Base-by-base conservation (phyloP, 2,888 invertebrate genomes). In the Oligia fasciuncula region DNA sequence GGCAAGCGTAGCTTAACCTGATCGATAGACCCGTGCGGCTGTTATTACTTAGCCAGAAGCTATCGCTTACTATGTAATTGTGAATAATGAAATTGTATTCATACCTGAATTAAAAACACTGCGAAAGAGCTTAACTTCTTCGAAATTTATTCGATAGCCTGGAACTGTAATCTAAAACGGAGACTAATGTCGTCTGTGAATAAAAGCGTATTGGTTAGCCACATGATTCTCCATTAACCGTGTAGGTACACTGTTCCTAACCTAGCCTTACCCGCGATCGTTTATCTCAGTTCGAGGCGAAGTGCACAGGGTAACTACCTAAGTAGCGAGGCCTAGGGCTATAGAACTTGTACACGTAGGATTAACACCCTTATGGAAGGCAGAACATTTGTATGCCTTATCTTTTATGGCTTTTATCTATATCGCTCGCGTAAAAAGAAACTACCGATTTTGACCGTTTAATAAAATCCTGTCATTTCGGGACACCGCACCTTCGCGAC, bases 271-370 rank as follows among this genome's bases (percentile, higher is more conserved):
- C 77, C 83, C 65, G 76, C 77, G 67, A 77, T 86, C 80, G 83
- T 85, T 85, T 85, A 80, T 83, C 86, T 73, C 62, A 77, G 80
- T 85, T 80, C n/a, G 57, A 73, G 49, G 76, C 69, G 69, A 70
- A 86, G 72, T 85, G 75, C 75, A 71, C 76, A 66, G 70, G 49
- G 54, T 78, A 83, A 78, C 73, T 86, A 29, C 29, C 29, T 29
- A 51, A 85, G 80, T 66, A 71, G 40, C 51, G 57, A 71, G 43
- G 74, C 73, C 63, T 70, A 62, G 63, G 60, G n/a, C 35, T 51
- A 14, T 23, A 65, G 13, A 14, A 67, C 23, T 46, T 66, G 29
- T 51, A 49, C 51, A 40, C n/a, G 14, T 46, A 77, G 43, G 23
- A 66, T 62, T 17, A 73, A 14, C 40, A 35, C 2, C 49, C 60